Conservation (phyloP, 2,113 vertebrate species). For the Hemiscyllium ocellatum region DNA sequence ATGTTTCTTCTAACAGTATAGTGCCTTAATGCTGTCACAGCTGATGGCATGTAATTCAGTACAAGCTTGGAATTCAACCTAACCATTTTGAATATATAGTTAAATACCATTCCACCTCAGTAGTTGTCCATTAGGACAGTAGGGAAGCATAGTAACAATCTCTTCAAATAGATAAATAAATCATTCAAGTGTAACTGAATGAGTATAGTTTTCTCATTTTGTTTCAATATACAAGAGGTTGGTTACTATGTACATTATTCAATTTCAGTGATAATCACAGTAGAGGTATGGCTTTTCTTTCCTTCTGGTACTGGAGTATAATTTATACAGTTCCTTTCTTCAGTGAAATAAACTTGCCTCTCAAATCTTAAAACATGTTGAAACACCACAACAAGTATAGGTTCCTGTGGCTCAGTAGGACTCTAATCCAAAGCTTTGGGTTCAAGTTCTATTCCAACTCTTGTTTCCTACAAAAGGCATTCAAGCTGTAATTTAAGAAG, state of each 20-base stretch:
- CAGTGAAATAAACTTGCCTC: not conserved
- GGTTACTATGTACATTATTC: not conserved
- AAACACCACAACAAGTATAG: not conserved
- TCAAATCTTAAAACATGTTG: not conserved
- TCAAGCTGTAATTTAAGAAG: too few relatives aligned
- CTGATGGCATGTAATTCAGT: not conserved
- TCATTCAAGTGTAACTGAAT: not conserved
- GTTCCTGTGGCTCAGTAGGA: too few relatives aligned
- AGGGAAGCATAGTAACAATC: not conserved
- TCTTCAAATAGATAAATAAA: not conserved
- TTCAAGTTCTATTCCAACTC: too few relatives aligned
- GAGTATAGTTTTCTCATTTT: not conserved
- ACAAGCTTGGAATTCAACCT: not conserved
- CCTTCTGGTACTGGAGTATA: not conserved
- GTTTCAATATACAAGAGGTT: not conserved
- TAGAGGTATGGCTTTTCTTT: not conserved
- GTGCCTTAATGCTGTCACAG: not conserved
- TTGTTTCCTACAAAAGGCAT: too few relatives aligned
- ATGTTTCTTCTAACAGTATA: not conserved
- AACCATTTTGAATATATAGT: not conserved
- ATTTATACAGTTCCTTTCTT: not conserved
- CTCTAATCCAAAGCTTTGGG: too few relatives aligned
- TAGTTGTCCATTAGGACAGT: not conserved
- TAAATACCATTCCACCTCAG: not conserved
- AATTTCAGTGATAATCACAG: not conserved